phyloP scores from a whole-genome alignment of 2,113 vertebrate genomes.

The Platycercus adscitus region DNA sequence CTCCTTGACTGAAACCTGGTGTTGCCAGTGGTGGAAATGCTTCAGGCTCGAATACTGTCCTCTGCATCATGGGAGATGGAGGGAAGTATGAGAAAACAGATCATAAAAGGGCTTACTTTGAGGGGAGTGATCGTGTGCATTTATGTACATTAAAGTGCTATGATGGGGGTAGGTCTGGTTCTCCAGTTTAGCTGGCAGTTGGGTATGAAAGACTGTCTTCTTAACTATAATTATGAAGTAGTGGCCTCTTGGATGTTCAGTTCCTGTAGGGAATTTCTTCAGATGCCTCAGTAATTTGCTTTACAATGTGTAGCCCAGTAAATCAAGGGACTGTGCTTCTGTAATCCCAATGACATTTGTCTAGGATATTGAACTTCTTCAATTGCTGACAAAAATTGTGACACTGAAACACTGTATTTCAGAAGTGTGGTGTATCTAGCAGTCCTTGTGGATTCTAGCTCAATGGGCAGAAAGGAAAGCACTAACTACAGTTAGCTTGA shows the following conservation, averaged over 20 bases:
- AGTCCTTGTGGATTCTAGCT: too few species aligned
- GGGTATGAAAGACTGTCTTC: background rate
- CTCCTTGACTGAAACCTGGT: background rate
- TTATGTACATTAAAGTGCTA: background rate
- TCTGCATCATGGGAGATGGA: fast-evolving
- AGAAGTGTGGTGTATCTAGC: fast-evolving
- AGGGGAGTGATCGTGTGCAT: background rate
- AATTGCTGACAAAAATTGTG: background rate
- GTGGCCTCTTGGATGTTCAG: background rate
- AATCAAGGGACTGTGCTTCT: fast-evolving
- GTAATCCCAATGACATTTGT: fast-evolving
- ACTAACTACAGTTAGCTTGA: fast-evolving
- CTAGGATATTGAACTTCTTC: fast-evolving
- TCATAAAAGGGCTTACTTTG: background rate
- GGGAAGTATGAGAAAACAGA: background rate
- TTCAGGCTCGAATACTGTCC: fast-evolving
- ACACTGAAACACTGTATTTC: fast-evolving
- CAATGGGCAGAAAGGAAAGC: background rate
- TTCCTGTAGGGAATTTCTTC: background rate
- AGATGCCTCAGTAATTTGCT: background rate
- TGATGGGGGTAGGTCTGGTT: fast-evolving
- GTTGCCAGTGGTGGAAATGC: background rate
- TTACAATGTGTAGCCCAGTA: background rate
- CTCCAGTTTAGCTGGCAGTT: fast-evolving
- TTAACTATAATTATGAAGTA: fast-evolving